Evolutionary conservation across 2,888 invertebrate species (phyloP), one percentile per base, ranked within the genome.

Genomic region (Apamea monoglypha): DNA sequence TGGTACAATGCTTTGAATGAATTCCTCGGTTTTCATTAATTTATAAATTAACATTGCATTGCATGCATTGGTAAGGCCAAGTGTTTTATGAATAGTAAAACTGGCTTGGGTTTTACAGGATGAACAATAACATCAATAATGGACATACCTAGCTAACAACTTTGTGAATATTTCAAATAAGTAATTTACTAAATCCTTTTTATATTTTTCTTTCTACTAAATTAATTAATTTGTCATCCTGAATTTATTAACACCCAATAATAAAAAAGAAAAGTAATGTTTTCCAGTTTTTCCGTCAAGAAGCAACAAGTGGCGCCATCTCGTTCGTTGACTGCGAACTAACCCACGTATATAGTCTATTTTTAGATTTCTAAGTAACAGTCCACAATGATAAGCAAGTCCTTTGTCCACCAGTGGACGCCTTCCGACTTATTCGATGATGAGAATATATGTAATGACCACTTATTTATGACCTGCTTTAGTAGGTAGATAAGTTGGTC

Each of bases 11-110:
- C 29, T 83, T 76, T 76, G 47, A 66, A 80, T 75, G 59, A 86
- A 81, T 86, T 77, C 84, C 83, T 80, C n/a, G 47, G 83, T 86
- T 83, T 83, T 63, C 75, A 80, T 83, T 66, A 76, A 75, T 76
- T 83, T 76, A 72, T 64, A 83, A 72, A 73, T 76, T 75, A 85
- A 68, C 32, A 76, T 70, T 72, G 67, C 80, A 74, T 63, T 75
- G 56, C 32, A 59, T 56, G 56, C 64, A 74, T 63, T 74, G 40
- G 47, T 74, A 12, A 68, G 56, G 50, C 63, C 59, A 70, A 36
- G 56, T 32, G n/a, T 67, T 50, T 36, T 53, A 63, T 69, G 21
- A 61, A 44, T 36, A 78, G 47, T 66, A 14, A 66, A 59, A 59
- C 32, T 40, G 7, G 8, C 7, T 69, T 18, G 2, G 1, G 36